Evolutionary conservation across 2,113 vertebrate genomes (phyloP), one percentile per base, ranked within the genome.

Genomic region (Hyaena hyaena): DNA sequence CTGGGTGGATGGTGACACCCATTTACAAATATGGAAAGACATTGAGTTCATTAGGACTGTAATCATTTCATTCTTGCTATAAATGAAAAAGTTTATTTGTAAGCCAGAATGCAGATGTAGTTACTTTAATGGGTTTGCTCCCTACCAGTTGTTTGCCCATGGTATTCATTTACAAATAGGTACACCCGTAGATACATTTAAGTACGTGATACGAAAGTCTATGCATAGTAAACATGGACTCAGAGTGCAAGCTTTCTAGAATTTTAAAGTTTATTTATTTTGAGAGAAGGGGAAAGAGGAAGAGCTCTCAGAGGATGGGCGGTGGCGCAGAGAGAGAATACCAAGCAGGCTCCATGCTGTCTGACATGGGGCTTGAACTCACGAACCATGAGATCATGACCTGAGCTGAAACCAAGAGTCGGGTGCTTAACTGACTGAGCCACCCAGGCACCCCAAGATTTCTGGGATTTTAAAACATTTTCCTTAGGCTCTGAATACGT

Each of bases 401-500:
- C 58, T 61, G 21, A 23, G 21, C 21, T 61, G 21, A 61, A 61
- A 24, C 58, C 21, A 61, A 61, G 58, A 61, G 21, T 61, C 58
- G 2, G 58, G 58, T 61, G 21, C 58, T 61, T 61, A 61, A 61
- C 58, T 2, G 8, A 61, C 58, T 61, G 7, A 61, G 58, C 58
- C 58, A 61, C 6, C 58, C 21, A 61, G 58, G 58, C 58, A 61
- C 58, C 58, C 58, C 69, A 26, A 61, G 33, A 10, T 69, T 80
- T 35, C 50, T 90, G 58, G 7, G 4, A 87, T 93, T 86, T 93
- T 76, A 90, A 95, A 93, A 69, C 45, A 63, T 88, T 82, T 94
- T 63, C 17, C 48, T 82, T 68, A 88, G 63, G 9, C 73, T 94
- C 58, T 65, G 87, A 48, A 86, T 81, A 26, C 11, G 4, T 66